phyloP scores from a whole-genome alignment of 2,888 invertebrate genomes.

The Tiliacea citrago region DNA sequence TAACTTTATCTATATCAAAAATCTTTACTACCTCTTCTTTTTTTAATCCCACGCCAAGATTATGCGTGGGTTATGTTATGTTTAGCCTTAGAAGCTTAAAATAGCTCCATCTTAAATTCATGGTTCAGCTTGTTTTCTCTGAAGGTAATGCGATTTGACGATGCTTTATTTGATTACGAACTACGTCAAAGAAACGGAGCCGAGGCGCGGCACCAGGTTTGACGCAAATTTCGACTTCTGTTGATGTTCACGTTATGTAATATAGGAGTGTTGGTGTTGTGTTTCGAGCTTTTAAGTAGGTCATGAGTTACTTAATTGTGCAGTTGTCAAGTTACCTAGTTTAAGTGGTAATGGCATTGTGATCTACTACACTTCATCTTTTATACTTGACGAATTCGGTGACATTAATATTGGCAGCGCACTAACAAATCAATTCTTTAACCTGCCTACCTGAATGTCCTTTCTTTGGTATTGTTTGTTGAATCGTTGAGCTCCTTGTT shows the following conservation, averaged over 20 bases:
- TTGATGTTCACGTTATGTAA: conserved; percentile 26
- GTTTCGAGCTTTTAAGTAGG: conserved; percentile 9
- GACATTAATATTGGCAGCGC: too few species aligned
- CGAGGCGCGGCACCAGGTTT: conserved; percentile 19
- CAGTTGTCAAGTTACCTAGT: conserved; percentile 3
- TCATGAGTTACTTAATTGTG: conserved; percentile 11
- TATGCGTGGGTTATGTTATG: background rate
- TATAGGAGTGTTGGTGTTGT: conserved; percentile 10
- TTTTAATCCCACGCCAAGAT: background rate
- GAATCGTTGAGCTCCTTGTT: too few species aligned
- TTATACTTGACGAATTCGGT: background rate
- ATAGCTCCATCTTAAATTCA: conserved; percentile 12
- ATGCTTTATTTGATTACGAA: conserved; percentile 59
- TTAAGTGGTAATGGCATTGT: too few species aligned
- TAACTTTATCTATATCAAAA: too few species aligned
- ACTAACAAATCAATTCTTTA: too few species aligned
- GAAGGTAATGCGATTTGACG: conserved; percentile 37
- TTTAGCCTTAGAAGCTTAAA: conserved; percentile 8
- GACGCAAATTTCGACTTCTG: conserved; percentile 27
- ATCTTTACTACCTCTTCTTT: background rate
- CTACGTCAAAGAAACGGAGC: conserved; percentile 55
- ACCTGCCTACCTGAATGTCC: too few species aligned
- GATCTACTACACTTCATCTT: too few species aligned
- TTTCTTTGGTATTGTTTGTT: too few species aligned
- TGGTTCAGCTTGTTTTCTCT: conserved; percentile 27